phyloP scores from a whole-genome alignment of 2,888 invertebrate species.

The Noctua janthe region DNA sequence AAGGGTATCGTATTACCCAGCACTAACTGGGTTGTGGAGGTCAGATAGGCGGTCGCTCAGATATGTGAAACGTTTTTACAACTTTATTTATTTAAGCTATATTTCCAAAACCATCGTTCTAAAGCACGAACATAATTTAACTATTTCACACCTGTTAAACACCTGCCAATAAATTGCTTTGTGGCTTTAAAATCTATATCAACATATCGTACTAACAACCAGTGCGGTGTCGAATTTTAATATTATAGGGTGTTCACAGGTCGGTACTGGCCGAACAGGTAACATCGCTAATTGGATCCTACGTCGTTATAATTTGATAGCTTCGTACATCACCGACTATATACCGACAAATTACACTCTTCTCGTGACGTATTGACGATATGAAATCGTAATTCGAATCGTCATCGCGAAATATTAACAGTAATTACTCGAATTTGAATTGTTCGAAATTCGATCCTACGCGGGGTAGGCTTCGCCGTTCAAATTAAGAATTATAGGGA shows the following conservation, averaged over 20 bases:
- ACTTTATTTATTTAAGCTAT: constrained; percentile 1
- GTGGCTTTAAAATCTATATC: constrained; percentile 54
- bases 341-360: constrained; percentile 66
- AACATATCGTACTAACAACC: constrained; percentile 61
- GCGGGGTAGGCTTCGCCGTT: constrained; percentile 7
- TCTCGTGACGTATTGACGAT: constrained; percentile 51
- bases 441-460: constrained; percentile 16
- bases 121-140: constrained; percentile 11
- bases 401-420: constrained; percentile 43
- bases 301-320: constrained; percentile 68
- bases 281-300: constrained; percentile 72
- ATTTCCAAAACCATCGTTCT: neutral
- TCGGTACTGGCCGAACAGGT: constrained; percentile 63
- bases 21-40: neutral
- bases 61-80: neutral
- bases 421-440: constrained; percentile 42
- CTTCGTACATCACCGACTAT: constrained; percentile 68
- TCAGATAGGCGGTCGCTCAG: neutral
- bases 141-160: constrained; percentile 31
- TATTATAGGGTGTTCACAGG: constrained; percentile 57
- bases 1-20: neutral
- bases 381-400: constrained; percentile 43
- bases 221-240: constrained; percentile 64
- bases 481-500: constrained; percentile 49
- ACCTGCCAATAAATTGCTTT: constrained; percentile 40